Percentiles rank a stretch among this genome's conserved stretches.
These are phyloP conservation scores for Trachelus stipa DNA, from an alignment of 2,888 invertebrate genomes.

Conservation along the genomic window DNA sequence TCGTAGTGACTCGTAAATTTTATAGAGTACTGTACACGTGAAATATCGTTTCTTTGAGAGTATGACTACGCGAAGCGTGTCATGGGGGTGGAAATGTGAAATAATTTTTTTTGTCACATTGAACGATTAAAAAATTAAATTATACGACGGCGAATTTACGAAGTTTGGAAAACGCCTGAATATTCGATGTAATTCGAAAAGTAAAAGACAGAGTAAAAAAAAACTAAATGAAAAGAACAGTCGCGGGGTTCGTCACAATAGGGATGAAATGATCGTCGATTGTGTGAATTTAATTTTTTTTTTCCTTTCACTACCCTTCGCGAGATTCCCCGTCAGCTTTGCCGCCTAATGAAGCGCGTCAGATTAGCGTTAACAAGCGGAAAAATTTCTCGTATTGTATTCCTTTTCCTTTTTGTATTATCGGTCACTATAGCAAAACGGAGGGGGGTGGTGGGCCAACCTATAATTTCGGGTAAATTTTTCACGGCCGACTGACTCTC, in stretches of 20 bases:
- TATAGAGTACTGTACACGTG: neutral
- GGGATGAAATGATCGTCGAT: neutral
- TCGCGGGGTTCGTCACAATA: neutral
- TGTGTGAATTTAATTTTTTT: neutral
- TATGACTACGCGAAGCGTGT: neutral
- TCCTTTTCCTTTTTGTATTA: neutral
- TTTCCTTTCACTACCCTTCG: neutral
- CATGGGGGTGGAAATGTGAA: neutral
- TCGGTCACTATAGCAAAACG: neutral
- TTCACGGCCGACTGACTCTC: neutral
- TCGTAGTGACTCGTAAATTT: neutral
- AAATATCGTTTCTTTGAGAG: neutral
- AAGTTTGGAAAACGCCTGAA: neutral
- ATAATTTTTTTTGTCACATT: neutral
- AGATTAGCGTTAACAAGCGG: neutral
- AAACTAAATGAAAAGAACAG: neutral
- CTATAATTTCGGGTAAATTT: neutral
- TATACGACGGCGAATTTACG: neutral
- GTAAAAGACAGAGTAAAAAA: neutral
- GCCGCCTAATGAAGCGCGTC: constrained; percentile 4
- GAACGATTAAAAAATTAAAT: neutral
- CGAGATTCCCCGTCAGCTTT: neutral
- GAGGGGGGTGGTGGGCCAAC: neutral
- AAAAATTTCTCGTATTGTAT: neutral
- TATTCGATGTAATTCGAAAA: neutral